Percentiles rank a stretch among this genome's conserved stretches.
Conservation (phyloP, 2,888 invertebrate genomes). For the Amphipoea lucens region DNA sequence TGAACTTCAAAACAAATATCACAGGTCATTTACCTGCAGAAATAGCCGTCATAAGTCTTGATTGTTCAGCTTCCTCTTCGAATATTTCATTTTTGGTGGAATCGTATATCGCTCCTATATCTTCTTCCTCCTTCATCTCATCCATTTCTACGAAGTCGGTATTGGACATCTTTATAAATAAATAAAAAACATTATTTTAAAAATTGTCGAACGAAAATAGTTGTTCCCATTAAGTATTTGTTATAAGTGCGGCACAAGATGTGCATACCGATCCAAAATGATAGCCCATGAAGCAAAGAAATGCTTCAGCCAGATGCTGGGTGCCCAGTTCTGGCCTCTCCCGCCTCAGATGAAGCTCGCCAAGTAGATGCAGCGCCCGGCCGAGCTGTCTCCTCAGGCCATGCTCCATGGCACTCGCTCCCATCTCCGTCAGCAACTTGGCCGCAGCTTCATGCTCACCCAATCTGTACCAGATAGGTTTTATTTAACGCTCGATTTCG, state of each 20-base stretch:
- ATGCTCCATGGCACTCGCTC: slow-evolving; percentile 83
- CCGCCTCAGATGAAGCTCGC: slow-evolving; percentile 84
- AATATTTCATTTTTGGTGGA: no score
- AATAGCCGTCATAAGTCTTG: no score
- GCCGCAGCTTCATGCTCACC: slow-evolving; percentile 82
- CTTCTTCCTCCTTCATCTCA: no score
- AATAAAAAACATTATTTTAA: no score
- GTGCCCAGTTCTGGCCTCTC: slow-evolving; percentile 86
- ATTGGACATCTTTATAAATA: no score
- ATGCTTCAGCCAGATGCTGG: slow-evolving; percentile 84
- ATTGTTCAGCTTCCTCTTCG: no score
- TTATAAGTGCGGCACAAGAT: background rate
- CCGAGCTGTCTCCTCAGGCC: slow-evolving; percentile 81
- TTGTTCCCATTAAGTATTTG: no score
- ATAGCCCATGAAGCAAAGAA: slow-evolving; percentile 85
- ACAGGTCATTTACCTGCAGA: no score
- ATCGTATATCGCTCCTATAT: no score
- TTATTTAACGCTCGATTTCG: background rate
- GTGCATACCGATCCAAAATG: slow-evolving; percentile 72
- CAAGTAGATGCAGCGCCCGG: slow-evolving; percentile 83
- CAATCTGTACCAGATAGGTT: slow-evolving; percentile 69
- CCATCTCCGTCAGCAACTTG: slow-evolving; percentile 85
- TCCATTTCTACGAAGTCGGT: no score
- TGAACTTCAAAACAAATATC: no score
- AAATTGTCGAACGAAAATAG: no score